Percentiles rank a stretch among this genome's conserved stretches.
Evolutionary conservation across 92 coral and sea anemone genomes (phyloP).

Genomic region (Parazoanthus atlanticus): DNA sequence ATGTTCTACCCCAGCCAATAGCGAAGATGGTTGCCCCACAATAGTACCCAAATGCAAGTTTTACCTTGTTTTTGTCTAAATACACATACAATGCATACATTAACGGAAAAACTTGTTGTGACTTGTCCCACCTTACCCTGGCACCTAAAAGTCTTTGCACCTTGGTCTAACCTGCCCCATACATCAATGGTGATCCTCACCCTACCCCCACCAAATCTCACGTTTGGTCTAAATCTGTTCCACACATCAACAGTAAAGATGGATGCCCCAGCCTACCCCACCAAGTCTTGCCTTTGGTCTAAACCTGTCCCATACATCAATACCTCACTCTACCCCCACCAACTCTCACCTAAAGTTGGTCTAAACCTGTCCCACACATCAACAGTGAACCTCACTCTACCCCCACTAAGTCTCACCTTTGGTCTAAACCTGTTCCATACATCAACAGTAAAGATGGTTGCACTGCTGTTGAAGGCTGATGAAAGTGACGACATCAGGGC

Average conservation of each 20-base stretch:
- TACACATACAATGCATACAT: slow-evolving; percentile 27
- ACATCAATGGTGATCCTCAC: too few relatives aligned
- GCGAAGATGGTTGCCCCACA: neutral
- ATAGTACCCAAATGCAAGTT: neutral
- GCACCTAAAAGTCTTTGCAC: too few relatives aligned
- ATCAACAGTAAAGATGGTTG: slow-evolving; percentile 58
- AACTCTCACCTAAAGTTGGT: too few relatives aligned
- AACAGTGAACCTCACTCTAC: neutral
- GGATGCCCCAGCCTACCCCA: neutral
- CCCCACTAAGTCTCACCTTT: slow-evolving; percentile 31
- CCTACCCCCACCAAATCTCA: neutral
- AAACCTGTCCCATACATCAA: slow-evolving; percentile 42
- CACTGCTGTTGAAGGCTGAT: slow-evolving; percentile 57
- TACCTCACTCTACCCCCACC: neutral
- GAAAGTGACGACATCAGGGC: slow-evolving; percentile 43
- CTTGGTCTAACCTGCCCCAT: too few relatives aligned
- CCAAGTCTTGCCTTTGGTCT: slow-evolving; percentile 35
- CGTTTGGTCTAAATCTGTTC: slow-evolving; percentile 53
- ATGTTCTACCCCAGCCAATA: neutral
- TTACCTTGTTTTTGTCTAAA: slow-evolving; percentile 33
- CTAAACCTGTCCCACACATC: too few relatives aligned
- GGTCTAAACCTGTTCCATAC: slow-evolving; percentile 56
- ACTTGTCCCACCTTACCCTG: neutral
- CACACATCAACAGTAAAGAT: slow-evolving; percentile 35
- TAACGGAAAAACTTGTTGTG: slow-evolving; percentile 10